Evolutionary conservation across 2,797 vertebrate species (phyloP), one percentile per base, ranked within the genome.

Genomic region (Coranthus polyacanthus): DNA sequence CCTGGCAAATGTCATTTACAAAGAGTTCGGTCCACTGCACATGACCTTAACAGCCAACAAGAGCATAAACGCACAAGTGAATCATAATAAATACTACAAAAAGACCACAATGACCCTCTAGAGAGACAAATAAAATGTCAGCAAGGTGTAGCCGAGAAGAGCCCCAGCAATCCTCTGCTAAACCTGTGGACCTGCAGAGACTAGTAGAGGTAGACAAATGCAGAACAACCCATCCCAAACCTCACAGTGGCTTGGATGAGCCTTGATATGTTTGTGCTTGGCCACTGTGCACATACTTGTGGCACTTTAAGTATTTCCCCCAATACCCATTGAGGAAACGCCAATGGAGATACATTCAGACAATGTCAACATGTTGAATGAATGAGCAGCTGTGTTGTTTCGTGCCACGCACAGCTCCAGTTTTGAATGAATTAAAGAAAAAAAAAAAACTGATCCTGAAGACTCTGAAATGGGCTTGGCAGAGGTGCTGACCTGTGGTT

Each of bases 241-340:
- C 82, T 78, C 81, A 71, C 18, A 0, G 82, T 18, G 83, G 88
- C 79, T 82, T 83, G 85, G 83, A 88, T 85, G 83, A 88, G 87
- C 58, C 62, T 73, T 86, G 85, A 89, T 86, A 84, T 90, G 89
- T 91, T 92, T 91, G 85, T 87, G 81, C 78, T 81, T 61, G 84
- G 86, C 81, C 84, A 75, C 73, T 55, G 13, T 62, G 60, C 68
- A 56, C 87, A 90, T 88, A 89, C 75, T 87, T 90, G 87, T 43
- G 85, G 84, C 77, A 50, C 57, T 88, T 89, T 85, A 87, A 90
- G 82, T 86, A 93, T 91, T 84, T 84, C 85, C 85, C 74, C 78
- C 78, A 75, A 83, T 87, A 81, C 84, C 88, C 88, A 89, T 87
- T 88, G 89, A 92, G 89, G 86, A 92, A 92, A 90, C 75, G 81